A percentile compares a stretch with the other conserved stretches of the same genome.
These are phyloP conservation scores for Pitangus sulphuratus DNA, from an alignment of 2,797 vertebrate genomes.

Conservation along the genomic window DNA sequence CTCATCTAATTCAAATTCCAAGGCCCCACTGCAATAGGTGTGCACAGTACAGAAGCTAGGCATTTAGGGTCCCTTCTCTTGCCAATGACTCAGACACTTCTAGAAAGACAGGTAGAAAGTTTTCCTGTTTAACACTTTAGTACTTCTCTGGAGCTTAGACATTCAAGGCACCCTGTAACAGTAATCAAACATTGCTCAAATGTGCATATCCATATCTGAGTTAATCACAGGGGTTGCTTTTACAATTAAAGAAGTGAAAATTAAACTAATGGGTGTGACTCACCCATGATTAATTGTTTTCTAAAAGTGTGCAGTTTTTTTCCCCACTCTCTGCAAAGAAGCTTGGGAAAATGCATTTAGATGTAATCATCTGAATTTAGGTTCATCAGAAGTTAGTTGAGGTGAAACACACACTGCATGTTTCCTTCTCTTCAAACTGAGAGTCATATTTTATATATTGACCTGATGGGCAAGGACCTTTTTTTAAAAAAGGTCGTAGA, in stretches of 20 bases:
- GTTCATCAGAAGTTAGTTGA: neutral
- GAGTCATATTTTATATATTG: neutral
- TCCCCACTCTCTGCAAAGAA: neutral
- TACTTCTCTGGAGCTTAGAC: neutral
- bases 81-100: neutral
- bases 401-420: neutral
- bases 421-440: neutral
- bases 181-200: neutral
- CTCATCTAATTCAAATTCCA: neutral
- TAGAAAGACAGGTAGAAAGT: neutral
- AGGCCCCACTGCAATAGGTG: neutral
- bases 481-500: neutral
- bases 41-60: neutral
- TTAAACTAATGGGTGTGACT: neutral
- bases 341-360: neutral
- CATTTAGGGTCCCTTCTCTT: neutral
- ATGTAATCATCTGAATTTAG: neutral
- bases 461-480: neutral
- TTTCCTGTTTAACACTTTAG: neutral
- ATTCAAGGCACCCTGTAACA: neutral
- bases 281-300: neutral
- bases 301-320: fast-evolving
- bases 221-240: neutral
- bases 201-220: neutral
- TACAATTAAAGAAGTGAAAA: neutral